phyloP scores from a whole-genome alignment of 2,113 vertebrate genomes.

The Sylvietta virens region DNA sequence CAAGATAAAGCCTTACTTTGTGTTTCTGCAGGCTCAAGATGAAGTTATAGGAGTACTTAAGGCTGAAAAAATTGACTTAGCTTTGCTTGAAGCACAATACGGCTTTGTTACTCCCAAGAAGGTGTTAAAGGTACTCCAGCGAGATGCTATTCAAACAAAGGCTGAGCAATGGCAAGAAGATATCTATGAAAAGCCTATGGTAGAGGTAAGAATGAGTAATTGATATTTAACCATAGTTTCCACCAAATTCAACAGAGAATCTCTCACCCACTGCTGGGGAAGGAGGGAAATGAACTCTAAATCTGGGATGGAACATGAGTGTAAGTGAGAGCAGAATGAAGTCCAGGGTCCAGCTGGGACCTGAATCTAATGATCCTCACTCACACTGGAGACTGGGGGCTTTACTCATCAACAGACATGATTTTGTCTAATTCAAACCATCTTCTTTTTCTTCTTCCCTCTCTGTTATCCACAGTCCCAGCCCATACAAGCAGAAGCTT shows the following conservation, averaged over 20 bases:
- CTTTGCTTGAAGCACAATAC: slow-evolving; percentile 91
- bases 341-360: background rate
- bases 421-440: background rate
- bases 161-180: slow-evolving; percentile 81
- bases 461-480: background rate
- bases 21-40: slow-evolving; percentile 87
- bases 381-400: background rate
- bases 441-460: too few relatives aligned
- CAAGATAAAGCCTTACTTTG: slow-evolving; percentile 14
- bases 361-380: background rate
- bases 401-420: background rate
- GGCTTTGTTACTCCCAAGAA: slow-evolving; percentile 92
- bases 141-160: slow-evolving; percentile 89
- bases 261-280: background rate
- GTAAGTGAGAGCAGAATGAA: background rate
- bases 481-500: background rate
- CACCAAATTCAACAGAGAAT: background rate
- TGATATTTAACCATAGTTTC: background rate
- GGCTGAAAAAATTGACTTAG: slow-evolving; percentile 93
- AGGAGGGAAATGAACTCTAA: background rate
- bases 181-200: slow-evolving; percentile 93
- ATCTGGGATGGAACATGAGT: background rate
- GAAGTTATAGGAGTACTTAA: slow-evolving; percentile 95
- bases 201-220: slow-evolving; percentile 78
- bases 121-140: slow-evolving; percentile 90